Conservation (phyloP, 2,113 vertebrate species). For the Stictonetta naevosa region DNA sequence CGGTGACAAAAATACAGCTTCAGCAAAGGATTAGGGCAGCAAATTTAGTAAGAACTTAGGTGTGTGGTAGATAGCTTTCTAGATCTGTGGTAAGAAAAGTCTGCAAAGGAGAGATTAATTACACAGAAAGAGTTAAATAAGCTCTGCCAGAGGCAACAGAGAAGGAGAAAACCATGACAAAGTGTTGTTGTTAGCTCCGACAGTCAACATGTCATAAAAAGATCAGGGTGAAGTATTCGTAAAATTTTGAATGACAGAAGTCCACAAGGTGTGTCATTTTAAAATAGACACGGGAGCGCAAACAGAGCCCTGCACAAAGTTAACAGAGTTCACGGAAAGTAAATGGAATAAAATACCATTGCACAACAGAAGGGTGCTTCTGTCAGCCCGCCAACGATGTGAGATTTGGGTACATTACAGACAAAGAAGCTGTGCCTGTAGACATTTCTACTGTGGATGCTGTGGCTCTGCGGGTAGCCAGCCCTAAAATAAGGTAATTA, state of each 20-base stretch:
- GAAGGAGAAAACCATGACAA: slow-evolving; percentile 12
- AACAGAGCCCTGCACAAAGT: slow-evolving; percentile 14
- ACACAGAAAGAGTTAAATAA: background rate
- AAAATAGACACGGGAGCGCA: slow-evolving; percentile 53
- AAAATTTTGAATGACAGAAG: slow-evolving; percentile 60
- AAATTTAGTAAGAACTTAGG: background rate
- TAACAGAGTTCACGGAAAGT: slow-evolving; percentile 57
- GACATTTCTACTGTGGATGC: background rate
- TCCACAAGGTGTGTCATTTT: slow-evolving; percentile 63
- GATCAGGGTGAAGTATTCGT: slow-evolving; percentile 45
- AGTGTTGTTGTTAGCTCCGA: background rate
- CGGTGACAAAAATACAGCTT: background rate
- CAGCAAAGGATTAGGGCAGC: background rate
- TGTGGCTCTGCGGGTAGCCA: background rate
- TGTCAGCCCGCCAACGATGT: background rate
- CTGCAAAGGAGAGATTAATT: slow-evolving; percentile 5
- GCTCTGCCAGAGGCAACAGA: background rate
- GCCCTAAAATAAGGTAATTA: slow-evolving; percentile 11
- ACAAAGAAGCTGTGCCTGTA: background rate
- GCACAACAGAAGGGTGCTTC: slow-evolving; percentile 43
- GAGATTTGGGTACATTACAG: background rate
- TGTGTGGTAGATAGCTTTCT: background rate
- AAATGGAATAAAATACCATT: slow-evolving; percentile 50
- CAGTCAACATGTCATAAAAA: slow-evolving; percentile 33
- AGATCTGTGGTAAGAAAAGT: background rate